Conservation (phyloP, 2,113 vertebrate species). For the Corythornis madagascariensis region DNA sequence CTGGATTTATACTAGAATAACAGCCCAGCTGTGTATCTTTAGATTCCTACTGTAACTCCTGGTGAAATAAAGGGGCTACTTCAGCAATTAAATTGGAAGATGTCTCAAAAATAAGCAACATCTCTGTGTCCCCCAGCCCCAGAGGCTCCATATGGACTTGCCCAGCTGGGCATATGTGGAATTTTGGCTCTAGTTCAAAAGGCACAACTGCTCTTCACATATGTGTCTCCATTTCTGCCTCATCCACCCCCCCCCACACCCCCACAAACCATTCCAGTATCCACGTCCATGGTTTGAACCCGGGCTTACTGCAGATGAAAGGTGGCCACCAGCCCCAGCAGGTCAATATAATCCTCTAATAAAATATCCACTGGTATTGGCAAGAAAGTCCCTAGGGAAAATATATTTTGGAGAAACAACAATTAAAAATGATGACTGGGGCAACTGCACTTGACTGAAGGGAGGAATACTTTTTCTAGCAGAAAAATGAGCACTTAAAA, state of each 20-base stretch:
- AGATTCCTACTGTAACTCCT: not conserved
- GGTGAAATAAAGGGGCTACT: not conserved
- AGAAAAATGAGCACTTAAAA: constrained; percentile 59
- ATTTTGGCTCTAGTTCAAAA: constrained; percentile 45
- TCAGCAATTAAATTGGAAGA: constrained; percentile 26
- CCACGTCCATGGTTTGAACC: not conserved
- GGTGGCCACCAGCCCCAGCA: not conserved
- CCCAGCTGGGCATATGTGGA: constrained; percentile 26
- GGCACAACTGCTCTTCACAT: not conserved
- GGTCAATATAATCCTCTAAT: not conserved
- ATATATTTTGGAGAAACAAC: constrained; percentile 9
- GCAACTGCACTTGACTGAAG: constrained; percentile 26
- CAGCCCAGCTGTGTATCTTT: not conserved
- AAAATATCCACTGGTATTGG: not conserved
- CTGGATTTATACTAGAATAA: not conserved
- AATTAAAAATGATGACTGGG: not conserved
- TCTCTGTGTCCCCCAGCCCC: not conserved
- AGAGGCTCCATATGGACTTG: constrained; percentile 36
- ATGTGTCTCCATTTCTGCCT: not conserved
- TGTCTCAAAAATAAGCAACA: not conserved
- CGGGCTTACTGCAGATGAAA: not conserved
- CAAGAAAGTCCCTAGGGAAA: not conserved
- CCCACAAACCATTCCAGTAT: not conserved
- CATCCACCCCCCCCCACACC: not conserved
- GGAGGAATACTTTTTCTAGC: constrained; percentile 20